These are phyloP conservation scores for Sclerodermus sp. DNA, from an alignment of 2,888 invertebrate genomes.

Conservation along the genomic window DNA sequence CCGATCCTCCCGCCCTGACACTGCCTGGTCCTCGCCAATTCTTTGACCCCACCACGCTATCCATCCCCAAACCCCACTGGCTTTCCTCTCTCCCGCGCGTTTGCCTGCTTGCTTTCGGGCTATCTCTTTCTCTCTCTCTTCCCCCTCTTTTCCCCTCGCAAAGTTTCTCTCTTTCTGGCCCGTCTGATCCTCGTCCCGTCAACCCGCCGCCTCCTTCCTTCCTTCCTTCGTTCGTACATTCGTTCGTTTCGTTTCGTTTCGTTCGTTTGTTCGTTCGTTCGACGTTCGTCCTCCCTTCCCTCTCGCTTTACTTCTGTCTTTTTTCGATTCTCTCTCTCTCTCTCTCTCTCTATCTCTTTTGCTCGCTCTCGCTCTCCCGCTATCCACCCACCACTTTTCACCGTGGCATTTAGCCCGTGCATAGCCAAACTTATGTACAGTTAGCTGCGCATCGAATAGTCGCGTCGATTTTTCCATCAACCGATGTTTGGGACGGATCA, in stretches of 20 bases:
- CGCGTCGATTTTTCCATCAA: constrained; percentile 36
- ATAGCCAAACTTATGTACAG: constrained; percentile 53
- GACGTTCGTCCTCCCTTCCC: constrained; percentile 28
- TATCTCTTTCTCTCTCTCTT: constrained; percentile 19
- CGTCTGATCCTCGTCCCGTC: constrained; percentile 10
- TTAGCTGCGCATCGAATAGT: constrained; percentile 47
- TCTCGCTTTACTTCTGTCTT: constrained; percentile 23
- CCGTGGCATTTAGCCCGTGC: constrained; percentile 46
- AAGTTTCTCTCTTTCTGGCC: no score
- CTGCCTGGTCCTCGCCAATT: constrained; percentile 49
- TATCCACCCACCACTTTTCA: constrained; percentile 28
- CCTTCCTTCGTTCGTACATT: constrained; percentile 15
- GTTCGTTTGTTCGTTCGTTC: constrained; percentile 9
- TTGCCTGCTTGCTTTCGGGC: constrained; percentile 20
- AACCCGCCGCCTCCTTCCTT: constrained; percentile 18
- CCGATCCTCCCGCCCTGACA: constrained; percentile 24
- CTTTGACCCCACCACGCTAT: constrained; percentile 43
- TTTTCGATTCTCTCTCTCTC: constrained; percentile 12
- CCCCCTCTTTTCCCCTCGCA: not conserved
- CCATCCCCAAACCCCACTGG: constrained; percentile 33
- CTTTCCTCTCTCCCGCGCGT: constrained; percentile 19
- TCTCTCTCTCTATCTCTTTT: constrained; percentile 15
- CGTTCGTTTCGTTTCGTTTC: constrained; percentile 18
- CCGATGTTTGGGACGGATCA: constrained; percentile 6
- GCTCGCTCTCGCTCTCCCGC: constrained; percentile 2